Percentiles rank a stretch among this genome's conserved stretches.
phyloP scores from a whole-genome alignment of 2,113 vertebrate genomes.

The Aleadryas rufinucha region DNA sequence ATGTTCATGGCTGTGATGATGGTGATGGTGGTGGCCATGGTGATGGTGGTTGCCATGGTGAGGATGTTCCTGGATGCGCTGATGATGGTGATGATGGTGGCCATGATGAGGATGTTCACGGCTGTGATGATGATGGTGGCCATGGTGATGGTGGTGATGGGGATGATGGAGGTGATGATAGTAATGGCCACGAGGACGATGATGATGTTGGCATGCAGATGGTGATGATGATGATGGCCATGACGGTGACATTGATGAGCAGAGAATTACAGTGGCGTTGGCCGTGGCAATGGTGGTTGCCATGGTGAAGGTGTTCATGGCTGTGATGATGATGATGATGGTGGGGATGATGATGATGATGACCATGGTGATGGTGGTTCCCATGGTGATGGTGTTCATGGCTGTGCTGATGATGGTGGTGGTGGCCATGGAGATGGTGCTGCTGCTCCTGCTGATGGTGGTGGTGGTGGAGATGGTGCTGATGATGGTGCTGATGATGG shows the following conservation, averaged over 20 bases:
- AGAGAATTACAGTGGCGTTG: not conserved
- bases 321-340: not conserved
- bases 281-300: not conserved
- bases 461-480: not conserved
- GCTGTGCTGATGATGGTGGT: accelerated
- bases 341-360: not conserved
- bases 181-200: too few species aligned
- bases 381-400: too few species aligned
- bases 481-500: not conserved
- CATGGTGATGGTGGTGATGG: not conserved
- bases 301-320: not conserved
- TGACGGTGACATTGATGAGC: not conserved
- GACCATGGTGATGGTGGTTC: not conserved
- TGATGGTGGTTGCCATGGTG: not conserved
- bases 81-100: too few species aligned
- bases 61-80: accelerated
- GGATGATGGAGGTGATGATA: too few species aligned
- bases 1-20: not conserved
- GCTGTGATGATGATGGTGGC: too few species aligned
- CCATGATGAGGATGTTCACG: too few species aligned
- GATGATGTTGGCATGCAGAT: not conserved
- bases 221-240: not conserved
- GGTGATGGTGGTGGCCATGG: too few species aligned
- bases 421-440: not conserved
- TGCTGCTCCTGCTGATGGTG: not conserved